phyloP scores from a whole-genome alignment of 2,888 invertebrate species.

The Furcula furcula region DNA sequence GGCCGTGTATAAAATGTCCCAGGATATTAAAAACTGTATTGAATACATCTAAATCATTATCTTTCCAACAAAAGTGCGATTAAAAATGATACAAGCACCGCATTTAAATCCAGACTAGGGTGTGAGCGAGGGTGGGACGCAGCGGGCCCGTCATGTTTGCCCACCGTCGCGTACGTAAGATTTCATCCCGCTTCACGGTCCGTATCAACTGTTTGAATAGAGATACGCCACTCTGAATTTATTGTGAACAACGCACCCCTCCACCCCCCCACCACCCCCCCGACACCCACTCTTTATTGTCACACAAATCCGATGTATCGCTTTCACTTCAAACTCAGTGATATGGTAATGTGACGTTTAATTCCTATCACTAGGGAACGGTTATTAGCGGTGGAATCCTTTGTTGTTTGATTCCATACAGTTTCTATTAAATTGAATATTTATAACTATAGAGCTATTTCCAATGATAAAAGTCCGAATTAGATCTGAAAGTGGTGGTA shows the following conservation, averaged over 20 bases:
- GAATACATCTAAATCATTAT: background rate
- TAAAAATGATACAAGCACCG: background rate
- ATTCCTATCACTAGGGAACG: conserved; percentile 61
- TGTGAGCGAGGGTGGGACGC: background rate
- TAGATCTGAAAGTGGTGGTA: too few species aligned
- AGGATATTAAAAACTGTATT: too few species aligned
- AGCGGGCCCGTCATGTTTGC: conserved; percentile 57
- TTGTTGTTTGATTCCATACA: conserved; percentile 29
- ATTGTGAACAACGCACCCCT: conserved; percentile 56
- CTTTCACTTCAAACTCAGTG: conserved; percentile 69
- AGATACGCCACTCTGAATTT: conserved; percentile 73
- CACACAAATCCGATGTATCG: conserved; percentile 75
- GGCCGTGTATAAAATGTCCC: too few species aligned
- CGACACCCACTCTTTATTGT: conserved; percentile 55
- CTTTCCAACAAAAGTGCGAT: background rate
- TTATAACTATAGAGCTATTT: too few species aligned
- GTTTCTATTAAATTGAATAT: conserved; percentile 2
- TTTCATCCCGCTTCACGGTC: conserved; percentile 62
- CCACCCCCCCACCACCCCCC: conserved; percentile 18
- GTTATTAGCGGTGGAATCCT: conserved; percentile 44
- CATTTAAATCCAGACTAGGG: conserved; percentile 3
- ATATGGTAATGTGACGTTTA: conserved; percentile 77
- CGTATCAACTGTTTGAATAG: conserved; percentile 79
- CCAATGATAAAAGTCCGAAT: too few species aligned
- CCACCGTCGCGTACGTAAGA: conserved; percentile 67